These are phyloP conservation scores for Apostichopus parvimensis DNA, from an alignment of 35 echinoderm and acorn worm species.

Conservation along the genomic window DNA sequence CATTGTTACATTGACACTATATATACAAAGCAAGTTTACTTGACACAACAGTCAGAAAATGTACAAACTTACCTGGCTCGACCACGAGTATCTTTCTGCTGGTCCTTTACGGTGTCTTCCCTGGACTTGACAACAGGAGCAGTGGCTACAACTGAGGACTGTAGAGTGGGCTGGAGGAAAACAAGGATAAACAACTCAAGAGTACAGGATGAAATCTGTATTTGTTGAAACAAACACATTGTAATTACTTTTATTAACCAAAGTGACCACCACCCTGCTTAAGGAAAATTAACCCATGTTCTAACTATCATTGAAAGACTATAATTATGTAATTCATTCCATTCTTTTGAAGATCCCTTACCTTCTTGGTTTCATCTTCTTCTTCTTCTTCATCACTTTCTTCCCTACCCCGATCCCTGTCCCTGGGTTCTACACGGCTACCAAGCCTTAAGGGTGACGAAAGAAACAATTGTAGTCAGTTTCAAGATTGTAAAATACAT, in stretches of 20 bases:
- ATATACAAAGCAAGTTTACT: too few relatives aligned
- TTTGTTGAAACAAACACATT: too few relatives aligned
- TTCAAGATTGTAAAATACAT: too few relatives aligned
- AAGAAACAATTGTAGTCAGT: not conserved
- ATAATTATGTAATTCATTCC: too few relatives aligned
- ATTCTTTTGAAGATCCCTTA: not conserved
- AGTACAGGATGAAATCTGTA: not conserved
- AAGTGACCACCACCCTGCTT: too few relatives aligned
- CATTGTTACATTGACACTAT: too few relatives aligned
- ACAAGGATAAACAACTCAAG: not conserved
- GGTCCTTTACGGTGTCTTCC: constrained; percentile 77
- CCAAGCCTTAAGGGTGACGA: constrained; percentile 58
- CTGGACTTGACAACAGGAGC: constrained; percentile 52
- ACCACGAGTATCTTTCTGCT: constrained; percentile 68
- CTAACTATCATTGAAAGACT: too few relatives aligned
- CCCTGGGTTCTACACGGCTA: constrained; percentile 52
- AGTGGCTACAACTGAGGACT: constrained; percentile 93
- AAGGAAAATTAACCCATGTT: too few relatives aligned
- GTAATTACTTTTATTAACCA: too few relatives aligned
- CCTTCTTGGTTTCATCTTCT: constrained; percentile 14
- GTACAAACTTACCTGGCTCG: constrained; percentile 48
- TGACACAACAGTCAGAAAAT: not conserved
- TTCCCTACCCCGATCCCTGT: constrained; percentile 30
- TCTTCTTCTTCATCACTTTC: constrained; percentile 64
- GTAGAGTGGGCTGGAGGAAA: constrained; percentile 69